Evolutionary conservation across 2,888 invertebrate genomes (phyloP).

Genomic region (Drosophila pseudotakahashii): DNA sequence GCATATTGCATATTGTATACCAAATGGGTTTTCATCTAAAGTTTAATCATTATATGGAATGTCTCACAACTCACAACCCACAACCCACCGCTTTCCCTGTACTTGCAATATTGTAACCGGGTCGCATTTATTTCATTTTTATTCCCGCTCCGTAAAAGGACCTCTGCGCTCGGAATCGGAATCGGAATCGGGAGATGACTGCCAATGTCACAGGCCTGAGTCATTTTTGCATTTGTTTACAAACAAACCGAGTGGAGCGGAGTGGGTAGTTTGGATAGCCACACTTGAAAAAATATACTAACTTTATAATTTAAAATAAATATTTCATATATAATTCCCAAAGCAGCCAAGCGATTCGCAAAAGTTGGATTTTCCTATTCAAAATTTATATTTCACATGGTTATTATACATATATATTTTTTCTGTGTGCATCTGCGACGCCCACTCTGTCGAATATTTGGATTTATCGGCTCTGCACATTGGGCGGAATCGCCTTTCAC

Average conservation of each 20-base stretch:
- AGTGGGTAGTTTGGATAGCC: slow-evolving; percentile 21
- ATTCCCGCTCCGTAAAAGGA: slow-evolving; percentile 38
- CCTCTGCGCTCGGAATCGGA: slow-evolving; percentile 1
- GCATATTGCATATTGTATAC: background rate
- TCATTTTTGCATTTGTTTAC: slow-evolving; percentile 73
- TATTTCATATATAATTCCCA: background rate
- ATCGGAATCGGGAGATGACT: slow-evolving; percentile 8
- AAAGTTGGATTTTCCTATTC: too few species aligned
- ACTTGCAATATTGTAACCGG: background rate
- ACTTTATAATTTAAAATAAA: background rate
- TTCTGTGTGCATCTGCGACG: slow-evolving; percentile 39
- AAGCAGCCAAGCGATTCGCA: too few species aligned
- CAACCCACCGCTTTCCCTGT: background rate
- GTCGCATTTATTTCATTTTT: slow-evolving; percentile 23
- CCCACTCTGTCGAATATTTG: slow-evolving; percentile 49
- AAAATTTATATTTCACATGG: too few species aligned
- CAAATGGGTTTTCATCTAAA: too few species aligned
- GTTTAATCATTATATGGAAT: background rate
- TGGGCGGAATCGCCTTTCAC: background rate
- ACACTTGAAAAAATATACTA: background rate
- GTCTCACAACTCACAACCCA: too few species aligned
- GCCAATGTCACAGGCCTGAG: slow-evolving; percentile 50
- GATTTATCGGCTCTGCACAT: slow-evolving; percentile 9
- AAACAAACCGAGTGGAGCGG: slow-evolving; percentile 64
- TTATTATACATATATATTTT: background rate